Evolutionary conservation across 1,140 invertebrate genomes (phyloP).

Genomic region (Drosophila simulans): DNA sequence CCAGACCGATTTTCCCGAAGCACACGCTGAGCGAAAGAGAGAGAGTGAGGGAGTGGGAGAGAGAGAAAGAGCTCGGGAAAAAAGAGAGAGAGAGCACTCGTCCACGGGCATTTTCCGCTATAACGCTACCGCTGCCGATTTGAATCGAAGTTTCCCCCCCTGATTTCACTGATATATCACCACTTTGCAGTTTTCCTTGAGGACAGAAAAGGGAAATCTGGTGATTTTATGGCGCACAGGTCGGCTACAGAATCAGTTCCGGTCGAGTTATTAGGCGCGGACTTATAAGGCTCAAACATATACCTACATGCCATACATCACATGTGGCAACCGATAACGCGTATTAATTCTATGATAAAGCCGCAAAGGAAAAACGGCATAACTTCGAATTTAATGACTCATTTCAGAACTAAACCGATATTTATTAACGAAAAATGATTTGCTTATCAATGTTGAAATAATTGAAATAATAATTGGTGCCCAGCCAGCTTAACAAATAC

Average conservation of each 20-base stretch:
- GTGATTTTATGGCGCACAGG: constrained; percentile 5
- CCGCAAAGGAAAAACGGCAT: background rate
- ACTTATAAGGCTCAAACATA: constrained; percentile 5
- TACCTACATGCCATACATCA: constrained; percentile 7
- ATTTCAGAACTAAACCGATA: background rate
- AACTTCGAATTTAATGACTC: background rate
- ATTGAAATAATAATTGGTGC: too few species aligned
- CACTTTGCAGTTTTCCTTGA: background rate
- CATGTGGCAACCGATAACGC: constrained; percentile 2
- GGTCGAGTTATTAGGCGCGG: constrained; percentile 1
- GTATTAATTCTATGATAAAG: background rate
- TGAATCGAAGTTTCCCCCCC: constrained; percentile 1
- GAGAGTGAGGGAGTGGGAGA: background rate
- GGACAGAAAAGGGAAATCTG: constrained; percentile 56
- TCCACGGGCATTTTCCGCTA: constrained; percentile 20
- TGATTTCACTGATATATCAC: background rate
- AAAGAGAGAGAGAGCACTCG: constrained; percentile 2
- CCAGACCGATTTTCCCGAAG: constrained; percentile 12
- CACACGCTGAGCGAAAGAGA: too few species aligned
- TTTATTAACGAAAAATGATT: background rate
- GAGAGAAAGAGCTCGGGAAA: constrained; percentile 7
- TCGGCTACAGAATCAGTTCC: constrained; percentile 23
- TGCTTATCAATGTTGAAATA: too few species aligned
- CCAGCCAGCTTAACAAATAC: too few species aligned
- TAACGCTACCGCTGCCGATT: constrained; percentile 25